A percentile compares a stretch with the other conserved stretches of the same genome.
Evolutionary conservation across 2,113 vertebrate species (phyloP).

Genomic region (human): GRCh38 chr2:39057001-39057500

Average conservation of each 20-base stretch:
- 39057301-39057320: neutral
- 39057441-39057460: neutral
- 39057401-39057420: conserved; percentile 24
- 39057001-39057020: conserved; percentile 3
- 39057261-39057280: neutral
- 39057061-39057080: conserved; percentile 19
- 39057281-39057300: neutral
- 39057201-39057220: neutral
- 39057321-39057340: neutral
- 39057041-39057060: conserved; percentile 44
- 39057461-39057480: neutral
- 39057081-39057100: neutral
- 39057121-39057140: neutral
- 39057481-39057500: conserved; percentile 36
- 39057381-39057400: neutral
- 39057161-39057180: neutral
- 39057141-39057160: neutral
- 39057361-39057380: neutral
- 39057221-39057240: neutral
- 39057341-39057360: neutral
- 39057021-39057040: conserved; percentile 9
- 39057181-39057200: neutral
- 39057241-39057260: neutral
- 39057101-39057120: conserved; percentile 1
- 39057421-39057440: neutral